These are phyloP conservation scores for Enteromius viviparus DNA, from an alignment of 2,797 vertebrate genomes.

Conservation along the genomic window DNA sequence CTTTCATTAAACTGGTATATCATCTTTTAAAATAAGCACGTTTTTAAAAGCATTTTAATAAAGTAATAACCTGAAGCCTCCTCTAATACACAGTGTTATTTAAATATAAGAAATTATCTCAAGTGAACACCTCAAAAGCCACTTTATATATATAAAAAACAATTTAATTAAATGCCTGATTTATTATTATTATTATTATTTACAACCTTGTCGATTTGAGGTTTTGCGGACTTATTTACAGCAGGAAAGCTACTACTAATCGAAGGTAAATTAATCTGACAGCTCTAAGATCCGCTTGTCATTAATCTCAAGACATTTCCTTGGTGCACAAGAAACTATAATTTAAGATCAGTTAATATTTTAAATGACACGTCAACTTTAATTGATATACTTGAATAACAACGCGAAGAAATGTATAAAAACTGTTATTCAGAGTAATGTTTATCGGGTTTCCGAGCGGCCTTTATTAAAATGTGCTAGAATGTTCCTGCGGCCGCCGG, in stretches of 20 bases:
- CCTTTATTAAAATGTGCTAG: constrained; percentile 64
- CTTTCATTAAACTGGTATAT: neutral
- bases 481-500: constrained; percentile 72
- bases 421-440: too few relatives aligned
- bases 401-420: neutral
- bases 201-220: too few relatives aligned
- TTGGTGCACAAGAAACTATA: neutral
- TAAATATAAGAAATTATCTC: neutral
- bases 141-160: too few relatives aligned
- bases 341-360: neutral
- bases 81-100: neutral
- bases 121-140: neutral
- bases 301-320: neutral
- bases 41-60: neutral
- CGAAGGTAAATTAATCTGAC: neutral
- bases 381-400: neutral
- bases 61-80: neutral
- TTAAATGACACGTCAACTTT: neutral
- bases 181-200: too few relatives aligned
- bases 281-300: neutral
- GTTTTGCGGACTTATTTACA: too few relatives aligned
- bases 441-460: neutral
- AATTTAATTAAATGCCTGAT: too few relatives aligned
- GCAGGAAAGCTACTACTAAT: neutral
- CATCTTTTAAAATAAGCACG: neutral